Base-by-base conservation (phyloP, 2,797 vertebrate genomes). In the Hydrolagus colliei region DNA sequence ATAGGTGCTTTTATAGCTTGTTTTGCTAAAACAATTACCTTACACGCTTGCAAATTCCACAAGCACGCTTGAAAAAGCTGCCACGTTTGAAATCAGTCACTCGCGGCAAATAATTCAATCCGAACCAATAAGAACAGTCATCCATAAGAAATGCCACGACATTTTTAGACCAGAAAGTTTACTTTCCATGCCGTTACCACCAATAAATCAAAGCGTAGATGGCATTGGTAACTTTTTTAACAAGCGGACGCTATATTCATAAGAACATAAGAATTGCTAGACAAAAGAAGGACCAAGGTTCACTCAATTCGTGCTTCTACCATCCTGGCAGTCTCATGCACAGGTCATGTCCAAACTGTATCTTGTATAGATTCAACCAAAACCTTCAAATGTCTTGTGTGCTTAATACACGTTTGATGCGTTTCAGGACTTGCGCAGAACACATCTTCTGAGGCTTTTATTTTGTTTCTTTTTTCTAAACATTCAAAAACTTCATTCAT, bases 91-190 rank as follows among this genome's bases (percentile, higher is more conserved):
- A 79, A 79, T 79, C 35, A 84, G 12, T 71, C 79, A 67, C 63
- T n/a, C 35, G 41, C 79, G 41, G 65, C 32, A 84, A 84, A 84
- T 84, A 63, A 84, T 35, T 84, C 79, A 68, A n/a, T 41, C 12
- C 16, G 41, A 32, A 71, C 65, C 68, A 84, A 68, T 52, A 11
- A 20, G 41, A 84, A 20, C 20, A 71, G 79, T 65, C 7, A 84
- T 16, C 79, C 63, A 41, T 14, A 78, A 65, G 63, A 41, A 84
- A 68, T 71, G n/a, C 52, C 61, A 20, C 52, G 68, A 68, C 65
- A 84, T 68, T 52, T 77, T 67, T 84, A 67, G 18, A 84, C 65
- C 10, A 41, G 32, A 84, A 67, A 71, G 65, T 41, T 82, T 52
- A 52, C 41, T 52, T 52, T 52, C 41, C 41, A 6, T 52, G 41